Evolutionary conservation across 53 echinoderm and acorn worm genomes (phyloP).

Genomic region (Stichopus horrens): DNA sequence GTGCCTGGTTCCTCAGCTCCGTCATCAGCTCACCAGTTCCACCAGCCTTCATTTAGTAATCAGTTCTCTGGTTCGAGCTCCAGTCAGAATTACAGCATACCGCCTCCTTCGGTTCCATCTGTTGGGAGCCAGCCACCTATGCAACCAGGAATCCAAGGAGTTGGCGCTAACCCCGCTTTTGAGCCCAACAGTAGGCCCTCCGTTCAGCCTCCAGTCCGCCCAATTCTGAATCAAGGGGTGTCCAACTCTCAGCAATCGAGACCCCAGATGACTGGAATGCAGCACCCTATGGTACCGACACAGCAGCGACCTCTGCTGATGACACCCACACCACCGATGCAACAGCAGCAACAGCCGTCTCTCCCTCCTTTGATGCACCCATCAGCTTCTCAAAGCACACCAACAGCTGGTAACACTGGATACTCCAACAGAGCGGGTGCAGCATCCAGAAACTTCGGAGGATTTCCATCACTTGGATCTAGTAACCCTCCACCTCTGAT

Average conservation of each 20-base stretch:
- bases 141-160: conserved; percentile 48
- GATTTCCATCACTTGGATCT: conserved; percentile 2
- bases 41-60: conserved; percentile 47
- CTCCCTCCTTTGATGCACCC: conserved; percentile 19
- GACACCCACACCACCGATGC: conserved; percentile 28
- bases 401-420: conserved; percentile 11
- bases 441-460: neutral
- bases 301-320: conserved; percentile 34
- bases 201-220: conserved; percentile 47
- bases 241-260: conserved; percentile 39
- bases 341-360: conserved; percentile 20
- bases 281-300: conserved; percentile 36
- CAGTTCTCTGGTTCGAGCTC: conserved; percentile 41
- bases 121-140: conserved; percentile 50
- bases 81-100: conserved; percentile 49
- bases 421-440: neutral
- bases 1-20: conserved; percentile 36
- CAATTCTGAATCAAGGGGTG: conserved; percentile 49
- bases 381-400: conserved; percentile 29
- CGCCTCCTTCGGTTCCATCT: conserved; percentile 38
- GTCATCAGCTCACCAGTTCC: conserved; percentile 44
- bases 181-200: conserved; percentile 26
- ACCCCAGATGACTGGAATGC: conserved; percentile 51
- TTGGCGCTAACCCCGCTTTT: conserved; percentile 44
- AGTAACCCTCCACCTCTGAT: conserved; percentile 50